Conservation (phyloP, 1,140 invertebrate genomes). For the Fopius arisanus region DNA sequence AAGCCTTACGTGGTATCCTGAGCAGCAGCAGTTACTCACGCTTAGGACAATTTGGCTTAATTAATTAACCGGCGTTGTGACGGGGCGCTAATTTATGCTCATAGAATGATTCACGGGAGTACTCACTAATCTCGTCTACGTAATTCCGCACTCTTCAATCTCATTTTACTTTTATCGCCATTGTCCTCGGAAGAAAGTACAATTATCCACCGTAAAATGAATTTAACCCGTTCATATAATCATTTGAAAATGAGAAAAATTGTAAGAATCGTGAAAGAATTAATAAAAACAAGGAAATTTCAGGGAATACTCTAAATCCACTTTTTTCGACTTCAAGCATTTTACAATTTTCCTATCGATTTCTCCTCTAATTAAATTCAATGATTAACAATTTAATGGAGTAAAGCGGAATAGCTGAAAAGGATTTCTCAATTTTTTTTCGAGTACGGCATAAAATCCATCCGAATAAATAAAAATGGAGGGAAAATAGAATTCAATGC, state of each 20-base stretch:
- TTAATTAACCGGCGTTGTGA: slow-evolving; percentile 61
- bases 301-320: too few relatives aligned
- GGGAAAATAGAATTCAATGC: too few relatives aligned
- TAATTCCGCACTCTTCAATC: not conserved
- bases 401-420: too few relatives aligned
- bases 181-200: not conserved
- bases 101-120: slow-evolving; percentile 57
- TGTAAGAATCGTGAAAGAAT: not conserved
- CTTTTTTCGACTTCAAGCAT: too few relatives aligned
- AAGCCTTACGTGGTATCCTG: not conserved
- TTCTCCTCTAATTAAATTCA: too few relatives aligned
- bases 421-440: too few relatives aligned
- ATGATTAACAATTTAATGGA: too few relatives aligned
- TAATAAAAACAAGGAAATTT: too few relatives aligned
- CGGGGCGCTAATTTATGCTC: slow-evolving; percentile 58
- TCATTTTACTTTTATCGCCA: not conserved
- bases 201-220: not conserved
- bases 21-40: slow-evolving; percentile 56
- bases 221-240: not conserved
- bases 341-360: too few relatives aligned
- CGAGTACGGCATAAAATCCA: too few relatives aligned
- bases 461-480: too few relatives aligned
- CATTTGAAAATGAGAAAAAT: not conserved
- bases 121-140: slow-evolving; percentile 23
- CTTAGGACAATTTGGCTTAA: slow-evolving; percentile 62